Evolutionary conservation across 2,797 vertebrate species (phyloP).

Genomic region (Phyllotis vaccarum): DNA sequence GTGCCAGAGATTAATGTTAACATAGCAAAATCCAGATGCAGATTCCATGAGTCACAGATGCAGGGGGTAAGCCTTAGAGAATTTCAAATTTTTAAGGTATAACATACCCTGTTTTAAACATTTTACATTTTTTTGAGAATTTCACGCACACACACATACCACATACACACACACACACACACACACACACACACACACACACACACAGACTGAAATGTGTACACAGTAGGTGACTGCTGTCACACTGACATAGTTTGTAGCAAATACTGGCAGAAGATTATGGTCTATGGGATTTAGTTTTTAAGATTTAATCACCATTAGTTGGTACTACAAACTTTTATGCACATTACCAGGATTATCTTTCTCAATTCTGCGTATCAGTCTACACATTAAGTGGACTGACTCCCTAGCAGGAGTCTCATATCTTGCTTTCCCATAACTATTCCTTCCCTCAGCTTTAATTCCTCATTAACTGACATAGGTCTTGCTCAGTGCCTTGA

Average conservation of each 20-base stretch:
- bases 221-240: background rate
- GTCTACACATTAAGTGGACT: background rate
- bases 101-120: background rate
- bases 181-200: background rate
- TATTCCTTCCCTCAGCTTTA: slow-evolving; percentile 35
- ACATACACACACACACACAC: background rate
- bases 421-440: slow-evolving; percentile 20
- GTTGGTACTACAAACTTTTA: background rate
- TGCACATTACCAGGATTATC: background rate
- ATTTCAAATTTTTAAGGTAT: slow-evolving; percentile 23
- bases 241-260: background rate
- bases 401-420: background rate
- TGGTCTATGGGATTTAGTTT: slow-evolving; percentile 5
- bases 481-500: background rate
- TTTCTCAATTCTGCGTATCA: background rate
- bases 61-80: background rate
- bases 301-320: background rate
- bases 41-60: background rate
- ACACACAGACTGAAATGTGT: background rate
- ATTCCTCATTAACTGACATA: slow-evolving; percentile 37
- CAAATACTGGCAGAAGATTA: background rate
- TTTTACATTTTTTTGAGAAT: background rate
- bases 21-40: background rate
- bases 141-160: background rate
- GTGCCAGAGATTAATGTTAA: slow-evolving; percentile 8